Conservation (phyloP, 2,797 vertebrate genomes). For the Tragopan temminckii region DNA sequence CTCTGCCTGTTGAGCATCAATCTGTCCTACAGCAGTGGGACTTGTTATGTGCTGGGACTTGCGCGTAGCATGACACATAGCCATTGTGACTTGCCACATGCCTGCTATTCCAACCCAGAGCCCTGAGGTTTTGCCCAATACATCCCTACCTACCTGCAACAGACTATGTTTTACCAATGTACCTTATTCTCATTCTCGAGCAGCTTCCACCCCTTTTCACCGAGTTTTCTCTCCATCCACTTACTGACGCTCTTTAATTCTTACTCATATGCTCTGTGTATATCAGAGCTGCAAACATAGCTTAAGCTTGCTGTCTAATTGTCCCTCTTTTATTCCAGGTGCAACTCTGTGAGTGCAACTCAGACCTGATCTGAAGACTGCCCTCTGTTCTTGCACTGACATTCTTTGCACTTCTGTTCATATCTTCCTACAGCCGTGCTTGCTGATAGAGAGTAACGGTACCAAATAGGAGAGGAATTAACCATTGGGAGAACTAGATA, state of each 20-base stretch:
- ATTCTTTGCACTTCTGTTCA: conserved; percentile 19
- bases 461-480: not conserved
- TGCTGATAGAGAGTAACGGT: not conserved
- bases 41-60: not conserved
- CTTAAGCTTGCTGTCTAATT: not conserved
- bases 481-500: not conserved
- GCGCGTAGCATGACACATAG: not conserved
- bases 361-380: not conserved
- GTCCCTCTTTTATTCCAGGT: not conserved
- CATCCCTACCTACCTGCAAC: not conserved
- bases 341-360: not conserved
- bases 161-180: not conserved
- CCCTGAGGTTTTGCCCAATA: not conserved
- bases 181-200: not conserved
- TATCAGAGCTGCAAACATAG: not conserved
- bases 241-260: not conserved
- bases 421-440: not conserved
- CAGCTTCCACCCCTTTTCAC: not conserved
- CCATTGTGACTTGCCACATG: fast-evolving
- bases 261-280: not conserved
- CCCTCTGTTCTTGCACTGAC: conserved; percentile 1
- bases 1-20: not conserved
- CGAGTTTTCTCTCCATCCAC: not conserved
- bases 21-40: not conserved
- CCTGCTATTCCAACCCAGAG: not conserved